Evolutionary conservation across 2,113 vertebrate species (phyloP).

Genomic region (Sturnira hondurensis): DNA sequence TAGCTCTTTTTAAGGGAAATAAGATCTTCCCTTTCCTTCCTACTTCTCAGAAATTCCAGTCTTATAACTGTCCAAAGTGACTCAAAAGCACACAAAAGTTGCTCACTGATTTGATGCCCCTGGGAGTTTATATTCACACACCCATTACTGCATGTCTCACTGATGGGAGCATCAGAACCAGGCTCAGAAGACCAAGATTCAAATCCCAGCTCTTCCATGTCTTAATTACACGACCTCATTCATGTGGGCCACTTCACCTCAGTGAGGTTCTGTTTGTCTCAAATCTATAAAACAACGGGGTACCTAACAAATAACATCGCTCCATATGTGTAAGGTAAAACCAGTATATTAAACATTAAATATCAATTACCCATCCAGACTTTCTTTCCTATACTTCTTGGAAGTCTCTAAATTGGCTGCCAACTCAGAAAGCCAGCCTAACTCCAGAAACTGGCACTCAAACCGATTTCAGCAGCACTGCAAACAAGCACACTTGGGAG

Average conservation of each 20-base stretch:
- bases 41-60: not conserved
- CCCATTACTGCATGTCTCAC: not conserved
- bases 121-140: not conserved
- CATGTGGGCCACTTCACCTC: not conserved
- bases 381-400: not conserved
- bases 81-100: not conserved
- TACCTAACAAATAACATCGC: not conserved
- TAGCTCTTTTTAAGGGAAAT: not conserved
- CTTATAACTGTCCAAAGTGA: not conserved
- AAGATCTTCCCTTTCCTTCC: not conserved
- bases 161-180: not conserved
- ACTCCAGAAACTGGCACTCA: not conserved
- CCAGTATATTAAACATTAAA: constrained; percentile 16
- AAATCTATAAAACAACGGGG: not conserved
- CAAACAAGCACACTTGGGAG: not conserved
- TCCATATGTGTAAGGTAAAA: not conserved
- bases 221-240: not conserved
- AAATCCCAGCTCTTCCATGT: not conserved
- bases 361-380: not conserved
- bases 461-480: not conserved
- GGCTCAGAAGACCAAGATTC: not conserved
- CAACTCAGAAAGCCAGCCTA: constrained; percentile 7
- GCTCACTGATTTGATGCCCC: not conserved
- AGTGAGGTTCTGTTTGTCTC: not conserved
- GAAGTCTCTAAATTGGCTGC: not conserved